Evolutionary conservation across 2,797 vertebrate species (phyloP), one percentile per base, ranked within the genome.

Genomic region (Mormyrus proboscirostris): DNA sequence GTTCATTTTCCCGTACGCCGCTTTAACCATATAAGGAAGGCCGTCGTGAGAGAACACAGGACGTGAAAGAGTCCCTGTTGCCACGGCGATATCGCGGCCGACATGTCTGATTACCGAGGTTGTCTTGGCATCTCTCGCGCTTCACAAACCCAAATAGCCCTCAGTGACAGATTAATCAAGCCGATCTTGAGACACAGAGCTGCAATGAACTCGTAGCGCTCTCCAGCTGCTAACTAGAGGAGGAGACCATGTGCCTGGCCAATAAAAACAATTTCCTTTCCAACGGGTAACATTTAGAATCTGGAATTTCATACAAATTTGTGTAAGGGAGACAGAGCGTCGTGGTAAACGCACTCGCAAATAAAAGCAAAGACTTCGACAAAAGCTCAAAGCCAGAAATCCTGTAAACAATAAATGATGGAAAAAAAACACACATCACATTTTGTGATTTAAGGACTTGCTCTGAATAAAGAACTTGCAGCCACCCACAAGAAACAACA

Each of bases 91-190:
- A 93, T 94, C 92, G 92, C 89, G 84, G 93, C 93, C 92, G 94
- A 92, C 91, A 92, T 92, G 93, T 93, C 92, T 94, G 94, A 95
- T 96, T 95, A 95, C 93, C 92, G 93, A 93, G 93, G 95, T 94
- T 92, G 93, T 93, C 93, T 93, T 95, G 94, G 94, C 94, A 93
- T 95, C 93, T 92, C 93, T 94, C 92, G 90, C 94, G 95, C 90
- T 95, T 95, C 95, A 95, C 93, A 95, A 94, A 93, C 91, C 92
- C 92, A 93, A 95, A 94, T 92, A 91, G 93, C 95, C 95, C 94
- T 94, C 91, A 89, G 89, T 91, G 94, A 92, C 94, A 92, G 94
- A 95, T 95, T 95, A 95, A 94, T 95, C 92, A 93, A 91, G 91
- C 79, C 90, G 92, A 94, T 93, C 94, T 95, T 89, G 93, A 95